Conservation (phyloP, 1,140 invertebrate genomes). For the Cydia splendana region DNA sequence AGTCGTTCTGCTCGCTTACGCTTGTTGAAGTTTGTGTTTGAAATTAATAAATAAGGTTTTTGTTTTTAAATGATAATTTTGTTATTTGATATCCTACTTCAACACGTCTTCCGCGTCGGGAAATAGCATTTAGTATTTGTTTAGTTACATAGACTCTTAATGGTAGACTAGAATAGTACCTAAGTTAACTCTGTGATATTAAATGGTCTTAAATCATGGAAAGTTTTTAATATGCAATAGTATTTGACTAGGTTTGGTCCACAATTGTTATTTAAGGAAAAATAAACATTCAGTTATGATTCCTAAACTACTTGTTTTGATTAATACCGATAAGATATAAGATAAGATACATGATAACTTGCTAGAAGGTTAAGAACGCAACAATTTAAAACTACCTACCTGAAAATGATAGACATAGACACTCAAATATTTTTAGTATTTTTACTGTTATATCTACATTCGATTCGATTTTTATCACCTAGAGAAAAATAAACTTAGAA, state of each 20-base stretch:
- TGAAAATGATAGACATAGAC: background rate
- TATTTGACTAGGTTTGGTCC: conserved; percentile 45
- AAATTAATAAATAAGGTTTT: conserved; percentile 74
- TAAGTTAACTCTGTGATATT: conserved; percentile 74
- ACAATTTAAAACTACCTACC: background rate
- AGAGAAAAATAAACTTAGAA: no score
- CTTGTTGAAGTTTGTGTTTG: conserved; percentile 75
- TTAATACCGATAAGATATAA: conserved; percentile 12
- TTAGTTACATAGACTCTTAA: conserved; percentile 51
- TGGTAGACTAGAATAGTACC: conserved; percentile 61
- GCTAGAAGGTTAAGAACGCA: background rate
- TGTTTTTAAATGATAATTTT: conserved; percentile 60
- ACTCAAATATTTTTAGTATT: no score
- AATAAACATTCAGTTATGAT: conserved; percentile 52
- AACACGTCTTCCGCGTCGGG: conserved; percentile 66
- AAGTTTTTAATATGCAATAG: conserved; percentile 46
- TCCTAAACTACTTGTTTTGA: conserved; percentile 45
- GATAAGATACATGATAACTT: background rate
- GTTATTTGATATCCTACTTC: conserved; percentile 70
- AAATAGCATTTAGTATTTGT: conserved; percentile 57
- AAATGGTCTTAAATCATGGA: conserved; percentile 44
- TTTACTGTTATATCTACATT: no score
- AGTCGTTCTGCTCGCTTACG: conserved; percentile 53
- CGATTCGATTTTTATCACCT: no score
- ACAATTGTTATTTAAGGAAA: conserved; percentile 44